Evolutionary conservation across 2,888 invertebrate species (phyloP).

Genomic region (Dynastes maya): DNA sequence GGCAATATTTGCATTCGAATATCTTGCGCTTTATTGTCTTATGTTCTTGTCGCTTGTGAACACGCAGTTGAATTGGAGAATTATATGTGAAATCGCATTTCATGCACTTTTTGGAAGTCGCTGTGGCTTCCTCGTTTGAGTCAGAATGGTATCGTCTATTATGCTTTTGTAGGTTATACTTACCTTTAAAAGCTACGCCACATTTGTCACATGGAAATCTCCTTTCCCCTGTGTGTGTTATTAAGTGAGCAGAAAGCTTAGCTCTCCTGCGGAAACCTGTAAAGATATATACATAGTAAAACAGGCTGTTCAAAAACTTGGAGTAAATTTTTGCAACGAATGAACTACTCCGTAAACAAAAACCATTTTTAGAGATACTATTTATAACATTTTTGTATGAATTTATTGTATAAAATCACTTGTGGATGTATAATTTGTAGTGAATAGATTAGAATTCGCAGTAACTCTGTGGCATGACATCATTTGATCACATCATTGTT

Average conservation of each 20-base stretch:
- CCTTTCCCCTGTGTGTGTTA: slow-evolving; percentile 28
- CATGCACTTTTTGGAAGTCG: background rate
- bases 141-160: slow-evolving; percentile 6
- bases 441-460: too few species aligned
- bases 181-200: slow-evolving; percentile 10
- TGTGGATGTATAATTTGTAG: too few species aligned
- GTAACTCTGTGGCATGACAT: too few species aligned
- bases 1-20: slow-evolving; percentile 14
- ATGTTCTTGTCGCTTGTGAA: slow-evolving; percentile 12
- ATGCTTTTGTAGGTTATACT: slow-evolving; percentile 15
- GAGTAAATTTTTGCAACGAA: too few species aligned
- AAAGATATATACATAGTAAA: background rate
- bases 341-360: too few species aligned
- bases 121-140: background rate
- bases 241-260: slow-evolving; percentile 18
- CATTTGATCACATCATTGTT: too few species aligned
- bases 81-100: slow-evolving; percentile 7
- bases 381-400: too few species aligned
- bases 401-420: too few species aligned
- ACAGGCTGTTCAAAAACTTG: too few species aligned
- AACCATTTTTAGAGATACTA: too few species aligned
- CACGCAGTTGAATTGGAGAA: background rate
- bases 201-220: slow-evolving; percentile 29
- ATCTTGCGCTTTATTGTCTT: slow-evolving; percentile 3
- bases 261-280: slow-evolving; percentile 15